These are phyloP conservation scores for Idaea biselata DNA, from an alignment of 2,888 invertebrate genomes.

Conservation along the genomic window DNA sequence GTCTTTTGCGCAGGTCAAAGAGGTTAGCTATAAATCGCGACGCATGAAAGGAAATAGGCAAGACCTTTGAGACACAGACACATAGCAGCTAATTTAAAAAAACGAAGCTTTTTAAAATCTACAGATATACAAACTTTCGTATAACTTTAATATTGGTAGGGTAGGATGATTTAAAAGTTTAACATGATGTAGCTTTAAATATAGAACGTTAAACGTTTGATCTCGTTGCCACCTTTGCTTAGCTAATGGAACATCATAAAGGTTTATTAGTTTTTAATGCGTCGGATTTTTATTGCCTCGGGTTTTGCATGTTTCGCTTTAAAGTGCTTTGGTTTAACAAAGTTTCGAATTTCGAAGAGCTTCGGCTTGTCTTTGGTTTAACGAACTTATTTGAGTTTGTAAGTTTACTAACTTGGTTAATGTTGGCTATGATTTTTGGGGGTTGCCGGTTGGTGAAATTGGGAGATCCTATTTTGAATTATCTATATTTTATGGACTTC, in stretches of 20 bases:
- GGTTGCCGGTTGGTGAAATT: background rate
- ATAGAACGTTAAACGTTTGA: slow-evolving; percentile 49
- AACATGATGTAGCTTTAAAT: background rate
- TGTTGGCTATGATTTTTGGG: background rate
- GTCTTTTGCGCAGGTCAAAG: no score
- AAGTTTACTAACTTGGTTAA: background rate
- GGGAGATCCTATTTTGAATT: background rate
- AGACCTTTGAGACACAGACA: no score
- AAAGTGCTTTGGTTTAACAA: background rate
- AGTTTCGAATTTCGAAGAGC: background rate
- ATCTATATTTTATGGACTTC: background rate
- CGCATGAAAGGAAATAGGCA: no score
- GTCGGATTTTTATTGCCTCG: slow-evolving; percentile 17
- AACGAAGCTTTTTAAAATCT: background rate
- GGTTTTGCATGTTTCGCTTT: background rate
- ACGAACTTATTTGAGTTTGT: background rate
- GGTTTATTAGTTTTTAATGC: slow-evolving; percentile 40
- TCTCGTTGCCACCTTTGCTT: slow-evolving; percentile 37
- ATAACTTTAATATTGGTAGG: background rate
- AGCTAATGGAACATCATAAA: slow-evolving; percentile 45
- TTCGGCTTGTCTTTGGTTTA: slow-evolving; percentile 1
- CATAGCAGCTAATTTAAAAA: no score
- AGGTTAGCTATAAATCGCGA: no score
- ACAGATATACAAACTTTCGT: background rate
- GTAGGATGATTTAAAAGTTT: background rate